phyloP scores from a whole-genome alignment of 2,113 vertebrate species.

The Mastomys coucha region DNA sequence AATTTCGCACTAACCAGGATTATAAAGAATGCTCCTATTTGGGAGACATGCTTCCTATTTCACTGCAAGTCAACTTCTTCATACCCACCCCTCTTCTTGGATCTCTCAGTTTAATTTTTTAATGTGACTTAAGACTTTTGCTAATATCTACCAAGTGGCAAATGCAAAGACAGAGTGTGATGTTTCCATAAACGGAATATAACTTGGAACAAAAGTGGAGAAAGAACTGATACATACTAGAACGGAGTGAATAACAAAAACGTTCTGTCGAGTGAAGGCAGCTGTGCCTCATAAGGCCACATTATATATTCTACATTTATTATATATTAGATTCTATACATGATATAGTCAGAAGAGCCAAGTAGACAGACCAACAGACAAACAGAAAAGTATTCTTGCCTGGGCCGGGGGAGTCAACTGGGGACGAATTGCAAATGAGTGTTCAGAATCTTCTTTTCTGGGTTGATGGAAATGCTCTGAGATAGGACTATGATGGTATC shows the following conservation, averaged over 20 bases:
- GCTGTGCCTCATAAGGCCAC: not conserved
- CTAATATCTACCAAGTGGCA: not conserved
- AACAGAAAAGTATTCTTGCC: not conserved
- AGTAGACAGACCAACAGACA: not conserved
- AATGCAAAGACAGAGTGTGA: not conserved
- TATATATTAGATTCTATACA: not conserved
- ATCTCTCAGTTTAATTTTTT: not conserved
- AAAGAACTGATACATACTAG: not conserved
- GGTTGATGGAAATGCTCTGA: not conserved
- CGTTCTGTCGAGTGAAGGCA: not conserved
- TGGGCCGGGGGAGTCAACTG: not conserved
- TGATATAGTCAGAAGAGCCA: not conserved
- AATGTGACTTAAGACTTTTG: not conserved
- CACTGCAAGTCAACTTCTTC: not conserved
- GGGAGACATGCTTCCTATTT: not conserved
- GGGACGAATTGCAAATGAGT: not conserved
- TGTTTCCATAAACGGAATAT: not conserved
- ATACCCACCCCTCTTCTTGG: not conserved
- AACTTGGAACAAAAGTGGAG: not conserved
- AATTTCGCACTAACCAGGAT: not conserved
- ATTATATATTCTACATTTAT: no score
- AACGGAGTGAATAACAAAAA: not conserved
- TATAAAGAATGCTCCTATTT: not conserved
- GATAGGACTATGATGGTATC: not conserved
- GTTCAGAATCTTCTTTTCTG: not conserved